A percentile compares a stretch with the other conserved stretches of the same genome.
Evolutionary conservation across 2,113 vertebrate species (phyloP).

Genomic region (Prietella phreatophila): DNA sequence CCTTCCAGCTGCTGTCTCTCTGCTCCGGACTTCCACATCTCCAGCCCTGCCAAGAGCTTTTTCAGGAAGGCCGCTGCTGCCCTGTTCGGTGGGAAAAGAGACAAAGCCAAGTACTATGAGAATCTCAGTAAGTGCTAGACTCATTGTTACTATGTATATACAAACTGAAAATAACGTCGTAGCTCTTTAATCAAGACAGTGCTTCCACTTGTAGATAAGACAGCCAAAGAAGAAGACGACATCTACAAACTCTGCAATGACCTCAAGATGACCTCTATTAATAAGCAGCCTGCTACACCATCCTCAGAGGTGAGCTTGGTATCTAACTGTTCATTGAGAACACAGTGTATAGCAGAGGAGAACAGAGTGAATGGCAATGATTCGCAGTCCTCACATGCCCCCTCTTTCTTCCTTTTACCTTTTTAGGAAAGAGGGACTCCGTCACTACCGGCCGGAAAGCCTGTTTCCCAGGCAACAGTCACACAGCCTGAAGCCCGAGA

Average conservation of each 20-base stretch:
- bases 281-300: slow-evolving; percentile 80
- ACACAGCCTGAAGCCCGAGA: slow-evolving; percentile 82
- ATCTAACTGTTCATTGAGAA: slow-evolving; percentile 46
- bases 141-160: neutral
- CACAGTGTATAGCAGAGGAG: slow-evolving; percentile 41
- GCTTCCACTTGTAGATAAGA: slow-evolving; percentile 73
- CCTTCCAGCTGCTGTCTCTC: slow-evolving; percentile 91
- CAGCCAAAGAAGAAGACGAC: slow-evolving; percentile 93
- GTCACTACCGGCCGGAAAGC: slow-evolving; percentile 73
- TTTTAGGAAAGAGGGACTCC: slow-evolving; percentile 83
- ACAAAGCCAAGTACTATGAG: slow-evolving; percentile 95
- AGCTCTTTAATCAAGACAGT: neutral
- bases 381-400: slow-evolving; percentile 32
- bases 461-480: slow-evolving; percentile 75
- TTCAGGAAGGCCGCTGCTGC: slow-evolving; percentile 97
- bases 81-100: slow-evolving; percentile 92
- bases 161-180: neutral
- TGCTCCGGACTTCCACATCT: slow-evolving; percentile 91
- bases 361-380: slow-evolving; percentile 39
- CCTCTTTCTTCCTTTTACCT: slow-evolving; percentile 59
- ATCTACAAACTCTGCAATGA: slow-evolving; percentile 95
- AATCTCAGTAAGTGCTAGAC: slow-evolving; percentile 83
- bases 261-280: slow-evolving; percentile 87
- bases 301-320: slow-evolving; percentile 79
- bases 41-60: slow-evolving; percentile 96